Percentiles rank a stretch among this genome's conserved stretches.
These are phyloP conservation scores for Pheosia tremula DNA, from an alignment of 2,888 invertebrate species.

Conservation along the genomic window DNA sequence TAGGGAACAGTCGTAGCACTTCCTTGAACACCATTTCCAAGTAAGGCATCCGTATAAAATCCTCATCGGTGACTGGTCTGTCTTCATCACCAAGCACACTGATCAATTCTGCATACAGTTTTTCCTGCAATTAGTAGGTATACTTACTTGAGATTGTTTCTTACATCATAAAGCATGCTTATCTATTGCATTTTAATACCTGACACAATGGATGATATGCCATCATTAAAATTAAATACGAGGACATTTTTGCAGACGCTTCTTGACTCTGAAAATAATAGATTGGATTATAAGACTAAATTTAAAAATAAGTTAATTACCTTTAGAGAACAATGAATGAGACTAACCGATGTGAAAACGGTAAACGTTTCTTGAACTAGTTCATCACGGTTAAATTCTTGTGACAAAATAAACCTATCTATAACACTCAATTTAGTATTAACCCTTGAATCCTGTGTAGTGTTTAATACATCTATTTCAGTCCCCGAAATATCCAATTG, in stretches of 20 bases:
- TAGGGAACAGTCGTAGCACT: slow-evolving; percentile 66
- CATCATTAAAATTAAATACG: slow-evolving; percentile 68
- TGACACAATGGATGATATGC: slow-evolving; percentile 70
- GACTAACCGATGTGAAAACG: slow-evolving; percentile 70
- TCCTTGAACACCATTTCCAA: slow-evolving; percentile 73
- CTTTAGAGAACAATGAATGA: background rate
- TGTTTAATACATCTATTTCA: slow-evolving; percentile 41
- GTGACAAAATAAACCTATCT: slow-evolving; percentile 66
- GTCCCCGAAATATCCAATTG: slow-evolving; percentile 43
- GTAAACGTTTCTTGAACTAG: slow-evolving; percentile 64
- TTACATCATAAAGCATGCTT: background rate
- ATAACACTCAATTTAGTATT: slow-evolving; percentile 65
- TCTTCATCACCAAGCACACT: slow-evolving; percentile 55
- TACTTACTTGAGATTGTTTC: background rate
- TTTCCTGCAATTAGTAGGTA: slow-evolving; percentile 50
- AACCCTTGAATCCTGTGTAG: slow-evolving; percentile 47
- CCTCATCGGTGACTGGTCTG: slow-evolving; percentile 54
- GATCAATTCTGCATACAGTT: slow-evolving; percentile 61
- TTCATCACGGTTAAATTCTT: slow-evolving; percentile 52
- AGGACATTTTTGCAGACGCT: slow-evolving; percentile 68
- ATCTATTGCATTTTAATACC: slow-evolving; percentile 38
- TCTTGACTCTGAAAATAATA: slow-evolving; percentile 73
- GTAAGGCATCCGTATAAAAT: slow-evolving; percentile 68
- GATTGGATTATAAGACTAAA: background rate
- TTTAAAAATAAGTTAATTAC: too few species aligned